Percentiles rank a stretch among this genome's conserved stretches.
phyloP scores from a whole-genome alignment of 2,113 vertebrate species.

The Pachypanchax playfairii region DNA sequence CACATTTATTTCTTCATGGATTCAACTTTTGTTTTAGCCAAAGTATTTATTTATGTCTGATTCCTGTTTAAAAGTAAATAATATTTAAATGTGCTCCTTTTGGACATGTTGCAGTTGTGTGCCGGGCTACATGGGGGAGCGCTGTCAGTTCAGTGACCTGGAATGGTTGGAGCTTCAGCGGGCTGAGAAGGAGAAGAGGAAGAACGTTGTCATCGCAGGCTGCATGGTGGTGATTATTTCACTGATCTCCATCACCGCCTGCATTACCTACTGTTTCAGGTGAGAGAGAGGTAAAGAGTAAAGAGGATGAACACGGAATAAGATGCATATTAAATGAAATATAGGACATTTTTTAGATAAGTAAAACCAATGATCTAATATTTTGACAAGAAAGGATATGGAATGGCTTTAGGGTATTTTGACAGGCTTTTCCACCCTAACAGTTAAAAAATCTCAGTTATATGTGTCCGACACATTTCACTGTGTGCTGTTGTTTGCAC shows the following conservation, averaged over 20 bases:
- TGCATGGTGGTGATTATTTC: constrained; percentile 68
- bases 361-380: background rate
- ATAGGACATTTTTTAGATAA: background rate
- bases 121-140: constrained; percentile 85
- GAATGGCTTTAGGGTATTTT: background rate
- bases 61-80: background rate
- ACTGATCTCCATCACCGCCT: constrained; percentile 79
- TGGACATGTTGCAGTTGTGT: constrained; percentile 77
- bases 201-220: constrained; percentile 69
- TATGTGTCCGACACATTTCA: background rate
- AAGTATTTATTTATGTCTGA: background rate
- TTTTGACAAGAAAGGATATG: background rate
- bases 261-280: constrained; percentile 82
- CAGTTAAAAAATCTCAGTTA: background rate
- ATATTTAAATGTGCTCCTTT: background rate
- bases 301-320: no score
- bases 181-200: constrained; percentile 73
- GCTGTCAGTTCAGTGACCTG: constrained; percentile 90
- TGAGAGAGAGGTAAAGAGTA: constrained; percentile 57
- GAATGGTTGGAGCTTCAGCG: constrained; percentile 89
- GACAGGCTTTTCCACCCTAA: background rate
- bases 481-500: background rate
- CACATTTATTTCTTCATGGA: background rate
- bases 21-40: background rate
- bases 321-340: no score